These are phyloP conservation scores for Saguinus midas DNA, from an alignment of 2,113 vertebrate genomes.

Conservation along the genomic window DNA sequence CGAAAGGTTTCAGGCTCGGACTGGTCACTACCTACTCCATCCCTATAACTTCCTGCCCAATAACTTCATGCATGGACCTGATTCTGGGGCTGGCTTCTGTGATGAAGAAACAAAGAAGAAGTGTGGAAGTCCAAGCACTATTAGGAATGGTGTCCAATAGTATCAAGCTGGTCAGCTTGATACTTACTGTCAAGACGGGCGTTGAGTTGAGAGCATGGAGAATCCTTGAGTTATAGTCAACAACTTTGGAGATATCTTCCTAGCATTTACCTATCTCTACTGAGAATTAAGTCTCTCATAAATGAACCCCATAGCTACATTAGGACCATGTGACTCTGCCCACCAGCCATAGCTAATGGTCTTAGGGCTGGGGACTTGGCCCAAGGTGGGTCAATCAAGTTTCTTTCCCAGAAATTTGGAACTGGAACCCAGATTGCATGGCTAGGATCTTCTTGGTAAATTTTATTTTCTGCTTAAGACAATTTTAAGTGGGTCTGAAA, in stretches of 20 bases:
- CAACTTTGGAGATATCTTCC: neutral
- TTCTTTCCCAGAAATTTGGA: neutral
- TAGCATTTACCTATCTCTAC: neutral
- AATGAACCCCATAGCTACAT: neutral
- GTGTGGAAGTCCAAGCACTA: neutral
- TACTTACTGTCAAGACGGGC: neutral
- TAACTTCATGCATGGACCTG: neutral
- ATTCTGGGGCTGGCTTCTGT: neutral
- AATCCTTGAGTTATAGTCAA: neutral
- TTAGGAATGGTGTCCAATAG: neutral
- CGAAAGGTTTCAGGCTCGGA: neutral
- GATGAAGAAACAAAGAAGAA: neutral
- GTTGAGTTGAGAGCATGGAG: neutral
- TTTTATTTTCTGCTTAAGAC: neutral
- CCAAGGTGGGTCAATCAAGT: neutral
- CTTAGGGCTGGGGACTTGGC: neutral
- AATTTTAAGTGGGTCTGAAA: neutral
- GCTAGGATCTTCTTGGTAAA: neutral
- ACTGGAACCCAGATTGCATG: neutral
- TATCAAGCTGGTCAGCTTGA: neutral
- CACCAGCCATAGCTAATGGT: neutral
- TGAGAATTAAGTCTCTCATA: neutral
- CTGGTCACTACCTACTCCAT: neutral
- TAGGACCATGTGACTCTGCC: neutral
- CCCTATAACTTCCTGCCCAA: neutral